Percentiles rank a stretch among this genome's conserved stretches.
These are phyloP conservation scores for Pseudorhiza aurosa DNA, from an alignment of 30 jellyfish, hydroid and myxozoan genomes.

Conservation along the genomic window DNA sequence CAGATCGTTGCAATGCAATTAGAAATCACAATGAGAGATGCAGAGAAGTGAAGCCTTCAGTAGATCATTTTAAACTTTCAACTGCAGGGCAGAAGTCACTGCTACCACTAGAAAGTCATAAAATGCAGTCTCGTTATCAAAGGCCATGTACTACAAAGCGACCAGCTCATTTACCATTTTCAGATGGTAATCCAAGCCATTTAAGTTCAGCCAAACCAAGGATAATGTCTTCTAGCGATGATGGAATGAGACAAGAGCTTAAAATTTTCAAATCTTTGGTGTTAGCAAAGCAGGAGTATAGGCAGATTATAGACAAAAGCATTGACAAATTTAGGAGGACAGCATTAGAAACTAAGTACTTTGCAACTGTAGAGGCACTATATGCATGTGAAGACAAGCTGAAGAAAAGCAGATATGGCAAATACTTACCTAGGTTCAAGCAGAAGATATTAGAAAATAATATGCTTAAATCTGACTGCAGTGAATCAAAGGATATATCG, in stretches of 20 bases:
- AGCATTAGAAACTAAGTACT: slow-evolving; percentile 23
- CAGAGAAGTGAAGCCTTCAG: too few species aligned
- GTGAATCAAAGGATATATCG: not conserved
- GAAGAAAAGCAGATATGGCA: slow-evolving; percentile 14
- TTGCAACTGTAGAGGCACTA: slow-evolving; percentile 32
- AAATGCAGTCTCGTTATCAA: too few species aligned
- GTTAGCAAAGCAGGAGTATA: slow-evolving; percentile 12
- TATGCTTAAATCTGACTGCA: not conserved
- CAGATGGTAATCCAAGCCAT: too few species aligned
- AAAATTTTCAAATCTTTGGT: not conserved
- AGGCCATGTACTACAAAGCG: too few species aligned
- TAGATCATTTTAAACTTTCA: too few species aligned
- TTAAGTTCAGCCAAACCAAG: too few species aligned
- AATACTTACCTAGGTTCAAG: not conserved
- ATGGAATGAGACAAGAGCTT: not conserved
- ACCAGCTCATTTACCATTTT: too few species aligned
- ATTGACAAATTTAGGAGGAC: slow-evolving; percentile 9
- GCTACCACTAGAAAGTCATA: too few species aligned
- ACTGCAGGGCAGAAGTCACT: too few species aligned
- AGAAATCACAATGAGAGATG: too few species aligned
- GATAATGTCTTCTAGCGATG: too few species aligned
- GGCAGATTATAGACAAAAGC: slow-evolving; percentile 20
- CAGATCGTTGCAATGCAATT: too few species aligned
- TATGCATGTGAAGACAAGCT: slow-evolving; percentile 20
- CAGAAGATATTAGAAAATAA: not conserved